Evolutionary conservation across 2,888 invertebrate species (phyloP).

Genomic region (Carabus problematicus): DNA sequence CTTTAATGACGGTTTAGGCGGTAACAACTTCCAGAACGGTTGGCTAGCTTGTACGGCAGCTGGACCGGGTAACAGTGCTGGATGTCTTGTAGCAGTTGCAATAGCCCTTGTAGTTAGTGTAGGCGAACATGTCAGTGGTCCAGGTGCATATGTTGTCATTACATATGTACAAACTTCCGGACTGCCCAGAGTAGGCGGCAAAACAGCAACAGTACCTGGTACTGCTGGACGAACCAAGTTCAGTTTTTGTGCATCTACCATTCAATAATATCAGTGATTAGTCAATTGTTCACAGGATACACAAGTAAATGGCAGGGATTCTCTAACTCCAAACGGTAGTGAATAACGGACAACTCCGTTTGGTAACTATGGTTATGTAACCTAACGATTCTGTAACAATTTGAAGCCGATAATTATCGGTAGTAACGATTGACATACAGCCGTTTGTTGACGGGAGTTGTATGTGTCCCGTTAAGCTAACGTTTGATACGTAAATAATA

Average conservation of each 20-base stretch:
- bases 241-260: not conserved
- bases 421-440: too few species aligned
- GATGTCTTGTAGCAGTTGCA: constrained; percentile 60
- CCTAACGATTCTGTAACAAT: too few species aligned
- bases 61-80: constrained; percentile 69
- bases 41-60: constrained; percentile 61
- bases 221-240: constrained; percentile 39
- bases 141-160: not conserved
- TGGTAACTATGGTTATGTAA: too few species aligned
- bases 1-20: constrained; percentile 83
- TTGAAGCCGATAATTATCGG: too few species aligned
- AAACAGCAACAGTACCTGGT: constrained; percentile 22
- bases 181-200: not conserved
- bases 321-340: too few species aligned
- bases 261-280: too few species aligned
- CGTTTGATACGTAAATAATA: too few species aligned
- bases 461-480: too few species aligned
- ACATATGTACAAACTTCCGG: not conserved
- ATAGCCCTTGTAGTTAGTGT: constrained; percentile 12
- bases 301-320: too few species aligned
- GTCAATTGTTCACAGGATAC: too few species aligned
- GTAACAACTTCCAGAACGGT: constrained; percentile 71
- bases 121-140: constrained; percentile 1
- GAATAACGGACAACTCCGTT: too few species aligned
- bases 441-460: too few species aligned